Evolutionary conservation across 2,113 vertebrate species (phyloP).

Genomic region (Butastur rufipennis): DNA sequence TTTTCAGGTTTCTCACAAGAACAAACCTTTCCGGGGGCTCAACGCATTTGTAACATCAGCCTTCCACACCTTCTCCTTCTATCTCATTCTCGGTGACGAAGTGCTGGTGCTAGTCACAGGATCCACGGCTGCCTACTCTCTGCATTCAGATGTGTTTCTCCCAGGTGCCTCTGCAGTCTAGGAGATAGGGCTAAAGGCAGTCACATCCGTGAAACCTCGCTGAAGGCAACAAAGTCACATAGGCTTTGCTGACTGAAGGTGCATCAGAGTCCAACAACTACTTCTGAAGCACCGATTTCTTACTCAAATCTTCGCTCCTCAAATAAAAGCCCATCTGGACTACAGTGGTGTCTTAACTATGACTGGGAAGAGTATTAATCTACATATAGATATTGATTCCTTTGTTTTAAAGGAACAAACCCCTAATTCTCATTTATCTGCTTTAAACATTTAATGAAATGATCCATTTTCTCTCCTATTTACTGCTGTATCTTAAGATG

Average conservation of each 20-base stretch:
- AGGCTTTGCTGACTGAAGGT: not conserved
- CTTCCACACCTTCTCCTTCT: not conserved
- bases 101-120: not conserved
- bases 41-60: not conserved
- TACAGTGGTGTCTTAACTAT: not conserved
- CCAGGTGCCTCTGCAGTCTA: accelerated
- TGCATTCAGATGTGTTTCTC: not conserved
- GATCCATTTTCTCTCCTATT: not conserved
- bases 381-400: not conserved
- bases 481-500: not conserved
- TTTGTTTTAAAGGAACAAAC: not conserved
- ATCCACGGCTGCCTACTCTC: accelerated
- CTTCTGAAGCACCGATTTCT: not conserved
- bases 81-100: not conserved
- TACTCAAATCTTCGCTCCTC: not conserved
- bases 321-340: not conserved
- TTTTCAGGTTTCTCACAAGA: not conserved
- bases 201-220: not conserved
- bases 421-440: not conserved
- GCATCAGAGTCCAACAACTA: not conserved
- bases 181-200: not conserved
- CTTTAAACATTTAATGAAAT: not conserved
- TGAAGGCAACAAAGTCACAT: not conserved
- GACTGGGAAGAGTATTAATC: not conserved
- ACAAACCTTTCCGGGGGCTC: not conserved